Evolutionary conservation across 2,888 invertebrate species (phyloP).

Genomic region (Xylota sylvarum): DNA sequence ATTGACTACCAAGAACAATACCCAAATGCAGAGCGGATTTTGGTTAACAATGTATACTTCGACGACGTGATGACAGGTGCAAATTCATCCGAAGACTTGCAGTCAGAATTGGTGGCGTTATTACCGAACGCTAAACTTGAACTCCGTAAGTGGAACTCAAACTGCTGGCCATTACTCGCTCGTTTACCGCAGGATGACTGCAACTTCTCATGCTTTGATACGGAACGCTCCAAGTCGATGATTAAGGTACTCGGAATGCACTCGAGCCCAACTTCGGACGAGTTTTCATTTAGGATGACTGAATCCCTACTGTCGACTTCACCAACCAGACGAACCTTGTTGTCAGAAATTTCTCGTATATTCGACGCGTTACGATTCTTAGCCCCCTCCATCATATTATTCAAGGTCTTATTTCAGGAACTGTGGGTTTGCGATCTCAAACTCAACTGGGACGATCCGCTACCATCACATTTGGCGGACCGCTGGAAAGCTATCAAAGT

Average conservation of each 20-base stretch:
- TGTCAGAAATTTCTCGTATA: conserved; percentile 18
- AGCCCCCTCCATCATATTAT: conserved; percentile 12
- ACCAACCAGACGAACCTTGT: neutral
- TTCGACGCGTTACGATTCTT: conserved; percentile 36
- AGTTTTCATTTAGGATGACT: conserved; percentile 10
- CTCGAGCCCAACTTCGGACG: conserved; percentile 53
- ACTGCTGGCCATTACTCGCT: conserved; percentile 21
- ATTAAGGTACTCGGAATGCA: conserved; percentile 31
- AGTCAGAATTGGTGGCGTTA: conserved; percentile 24
- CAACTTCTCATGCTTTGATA: conserved; percentile 7
- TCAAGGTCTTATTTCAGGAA: conserved; percentile 32
- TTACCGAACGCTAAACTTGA: conserved; percentile 36
- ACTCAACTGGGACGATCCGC: conserved; percentile 63
- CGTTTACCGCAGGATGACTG: conserved; percentile 3
- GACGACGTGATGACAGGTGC: too few species aligned
- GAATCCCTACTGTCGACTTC: neutral
- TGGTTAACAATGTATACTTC: conserved; percentile 30
- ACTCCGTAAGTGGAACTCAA: conserved; percentile 47
- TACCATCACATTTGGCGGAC: conserved; percentile 31
- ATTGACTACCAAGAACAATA: neutral
- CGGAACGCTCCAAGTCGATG: conserved; percentile 5
- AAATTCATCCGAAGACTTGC: conserved; percentile 14
- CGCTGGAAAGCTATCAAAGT: conserved; percentile 25
- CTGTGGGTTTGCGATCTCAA: conserved; percentile 34
- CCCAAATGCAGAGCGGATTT: conserved; percentile 20